A percentile compares a stretch with the other conserved stretches of the same genome.
phyloP scores from a whole-genome alignment of 2,113 vertebrate genomes.

The Penelope pileata region DNA sequence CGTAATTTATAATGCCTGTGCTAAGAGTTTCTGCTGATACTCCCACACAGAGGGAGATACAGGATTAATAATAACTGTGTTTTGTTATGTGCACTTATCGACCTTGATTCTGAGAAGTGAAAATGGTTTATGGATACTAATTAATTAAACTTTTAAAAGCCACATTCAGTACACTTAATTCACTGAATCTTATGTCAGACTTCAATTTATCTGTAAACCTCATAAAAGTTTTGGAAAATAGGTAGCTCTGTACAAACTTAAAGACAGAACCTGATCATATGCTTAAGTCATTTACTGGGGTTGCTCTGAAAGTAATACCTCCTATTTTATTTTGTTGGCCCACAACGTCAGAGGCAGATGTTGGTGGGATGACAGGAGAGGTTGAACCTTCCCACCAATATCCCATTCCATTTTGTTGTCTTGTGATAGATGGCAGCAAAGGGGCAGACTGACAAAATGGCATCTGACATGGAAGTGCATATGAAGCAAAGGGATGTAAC shows the following conservation, averaged over 20 bases:
- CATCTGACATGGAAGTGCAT: not conserved
- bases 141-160: conserved; percentile 35
- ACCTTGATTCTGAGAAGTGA: not conserved
- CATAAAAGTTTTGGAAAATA: not conserved
- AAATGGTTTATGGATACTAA: not conserved
- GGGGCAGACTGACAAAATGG: not conserved
- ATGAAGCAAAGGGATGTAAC: not conserved
- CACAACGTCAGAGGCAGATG: not conserved
- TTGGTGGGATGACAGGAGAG: not conserved
- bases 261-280: not conserved
- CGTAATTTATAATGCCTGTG: not conserved
- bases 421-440: not conserved
- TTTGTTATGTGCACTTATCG: not conserved
- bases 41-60: not conserved
- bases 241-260: not conserved
- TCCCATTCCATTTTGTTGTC: not conserved
- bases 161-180: not conserved
- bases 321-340: not conserved
- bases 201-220: not conserved
- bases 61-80: conserved; percentile 12
- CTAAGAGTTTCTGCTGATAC: not conserved
- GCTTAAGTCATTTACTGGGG: not conserved
- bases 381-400: not conserved
- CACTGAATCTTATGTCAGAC: not conserved
- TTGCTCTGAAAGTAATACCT: not conserved